Evolutionary conservation across 2,888 invertebrate species (phyloP), one percentile per base, ranked within the genome.

Genomic region (Altica lythri): DNA sequence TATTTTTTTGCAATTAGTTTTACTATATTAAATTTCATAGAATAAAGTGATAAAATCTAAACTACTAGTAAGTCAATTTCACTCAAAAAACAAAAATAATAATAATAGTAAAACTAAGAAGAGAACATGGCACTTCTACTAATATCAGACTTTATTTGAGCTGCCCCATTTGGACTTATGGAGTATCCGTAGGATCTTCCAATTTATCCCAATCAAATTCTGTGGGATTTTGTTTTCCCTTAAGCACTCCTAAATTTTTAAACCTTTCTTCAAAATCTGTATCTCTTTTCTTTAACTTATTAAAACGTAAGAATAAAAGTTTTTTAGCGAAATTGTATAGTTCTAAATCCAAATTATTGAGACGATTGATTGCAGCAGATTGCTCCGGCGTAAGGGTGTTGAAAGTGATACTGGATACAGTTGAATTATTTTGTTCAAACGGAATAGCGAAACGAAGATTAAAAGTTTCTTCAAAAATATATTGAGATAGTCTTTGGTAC

Each of bases 391-490:
- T 85, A 55, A 96, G 81, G 54, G 88, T 86, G 10, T 88, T 87
- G 68, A 92, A 83, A 45, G 92, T 90, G 48, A 88, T 85, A 61
- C 89, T 89, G 13, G 92, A 92, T 59, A 92, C 86, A 0, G 95
- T 95, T 54, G 89, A 86, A 77, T 95, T 95, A 77, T 93, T 91
- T 76, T 96, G 96, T 68, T 90, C 90, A 76, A 95, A 94, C 45
- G 91, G 90, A 68, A 92, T 87, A 57, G 90, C 89, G 76, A 94
- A 95, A 57, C 92, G 83, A 70, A 95, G 82, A 75, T 91, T 91
- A 74, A 96, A 96, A 10, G 92, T 93, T 77, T 92, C 91, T 73
- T 96, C 95, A 75, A 96, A 96, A 65, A 95, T 88, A 76, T 94
- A 94, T 75, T 95, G 95, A 18, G 92, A 74, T 67, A 90, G 90